Base-by-base conservation (phyloP, 2,113 vertebrate species). In the Lucifuga dentata region DNA sequence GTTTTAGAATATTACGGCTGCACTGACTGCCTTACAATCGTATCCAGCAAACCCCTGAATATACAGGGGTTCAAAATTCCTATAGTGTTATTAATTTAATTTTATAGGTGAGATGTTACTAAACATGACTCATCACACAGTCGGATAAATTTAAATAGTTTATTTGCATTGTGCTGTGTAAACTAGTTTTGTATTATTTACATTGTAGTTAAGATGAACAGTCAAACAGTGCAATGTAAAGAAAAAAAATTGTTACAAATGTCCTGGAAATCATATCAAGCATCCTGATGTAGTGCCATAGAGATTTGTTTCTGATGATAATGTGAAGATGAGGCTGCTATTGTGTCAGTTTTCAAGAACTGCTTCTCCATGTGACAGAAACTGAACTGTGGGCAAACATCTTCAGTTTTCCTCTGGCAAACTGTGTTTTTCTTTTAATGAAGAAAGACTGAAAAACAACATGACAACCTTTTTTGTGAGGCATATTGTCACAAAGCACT, bases 21-120 rank as follows among this genome's bases (percentile, higher is more conserved):
- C 69, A 82, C 82, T 86, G 86, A 89, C 86, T 82, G 88, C 83
- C 88, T 88, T 88, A 80, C 74, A 63, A 68, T 70, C 81, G 80
- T 83, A 85, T 86, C 87, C 90, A 83, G 80, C 81, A 81, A 72
- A 77, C 86, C 68, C 82, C 68, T 60, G 61, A 49, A 26, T 24
- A 51, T 17, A 52, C 43, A 46, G 79, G 78, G 73, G 64, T 57
- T 77, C 16, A 15, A 64, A 67, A 55, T 41, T 50, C 26, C 52
- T 23, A 13, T 63, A 85, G 44, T 62, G 35, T 76, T 49, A 5
- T 55, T 48, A 15, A 44, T 44, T 65, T 62, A 1, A 58, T 68
- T 89, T 74, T 66, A 26, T 52, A 8, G 58, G 29, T 67, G 38
- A 48, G 41, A 50, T 26, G 43, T 39, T 15, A 32, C 63, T 78